These are phyloP conservation scores for Theristus sp. DNA, from an alignment of 2,888 invertebrate genomes.

Conservation along the genomic window DNA sequence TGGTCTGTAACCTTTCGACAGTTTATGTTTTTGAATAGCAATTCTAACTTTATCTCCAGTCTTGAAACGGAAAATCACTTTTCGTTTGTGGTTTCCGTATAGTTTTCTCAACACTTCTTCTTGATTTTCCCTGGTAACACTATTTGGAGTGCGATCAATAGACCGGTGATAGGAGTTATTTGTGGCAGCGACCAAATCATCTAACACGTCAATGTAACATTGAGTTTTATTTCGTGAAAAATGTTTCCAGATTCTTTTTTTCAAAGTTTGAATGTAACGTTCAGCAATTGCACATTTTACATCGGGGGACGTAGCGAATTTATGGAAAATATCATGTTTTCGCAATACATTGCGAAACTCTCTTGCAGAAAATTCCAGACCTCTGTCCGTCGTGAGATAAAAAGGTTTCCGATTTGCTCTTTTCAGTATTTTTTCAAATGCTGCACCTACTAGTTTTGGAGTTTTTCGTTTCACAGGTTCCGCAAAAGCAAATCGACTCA, in stretches of 20 bases:
- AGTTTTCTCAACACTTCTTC: background rate
- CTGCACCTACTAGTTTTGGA: background rate
- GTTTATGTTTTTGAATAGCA: background rate
- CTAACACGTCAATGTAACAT: background rate
- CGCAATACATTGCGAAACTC: background rate
- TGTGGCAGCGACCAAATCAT: background rate
- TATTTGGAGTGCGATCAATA: background rate
- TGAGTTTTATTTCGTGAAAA: background rate
- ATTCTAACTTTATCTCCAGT: conserved; percentile 4
- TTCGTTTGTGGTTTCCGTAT: background rate
- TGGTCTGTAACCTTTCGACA: conserved; percentile 2
- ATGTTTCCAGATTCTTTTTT: background rate
- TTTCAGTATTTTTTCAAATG: background rate
- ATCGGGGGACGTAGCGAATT: background rate
- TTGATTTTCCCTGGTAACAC: background rate
- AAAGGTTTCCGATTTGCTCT: background rate
- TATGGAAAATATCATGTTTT: background rate
- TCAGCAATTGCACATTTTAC: background rate
- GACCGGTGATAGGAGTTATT: background rate
- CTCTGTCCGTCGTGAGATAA: background rate
- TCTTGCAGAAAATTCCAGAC: background rate
- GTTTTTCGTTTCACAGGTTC: background rate
- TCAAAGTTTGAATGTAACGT: background rate
- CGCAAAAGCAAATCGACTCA: background rate
- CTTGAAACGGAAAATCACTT: background rate